Evolutionary conservation across 37 sponge, comb jelly and placozoan genomes (phyloP).

Genomic region (Beroe ovata): DNA sequence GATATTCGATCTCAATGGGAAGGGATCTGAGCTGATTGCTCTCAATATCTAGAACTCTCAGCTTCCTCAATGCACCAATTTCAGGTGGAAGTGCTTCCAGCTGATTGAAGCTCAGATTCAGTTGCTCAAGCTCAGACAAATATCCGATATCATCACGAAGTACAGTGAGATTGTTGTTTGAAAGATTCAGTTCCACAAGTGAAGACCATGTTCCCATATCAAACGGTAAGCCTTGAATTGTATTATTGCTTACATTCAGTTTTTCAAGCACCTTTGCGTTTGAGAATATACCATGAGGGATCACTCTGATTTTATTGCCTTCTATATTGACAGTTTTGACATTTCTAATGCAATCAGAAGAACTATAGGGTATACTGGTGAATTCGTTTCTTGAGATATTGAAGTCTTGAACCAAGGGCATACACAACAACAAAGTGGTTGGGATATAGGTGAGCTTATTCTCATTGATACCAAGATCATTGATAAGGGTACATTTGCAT

Average conservation of each 20-base stretch:
- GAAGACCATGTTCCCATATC: slow-evolving; percentile 21
- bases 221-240: slow-evolving; percentile 27
- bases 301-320: slow-evolving; percentile 52
- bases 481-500: neutral
- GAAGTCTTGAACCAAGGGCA: neutral
- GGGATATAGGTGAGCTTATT: slow-evolving; percentile 11
- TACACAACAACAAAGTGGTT: neutral
- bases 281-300: slow-evolving; percentile 48
- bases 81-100: slow-evolving; percentile 14
- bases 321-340: slow-evolving; percentile 19
- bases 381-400: slow-evolving; percentile 45
- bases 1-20: slow-evolving; percentile 39
- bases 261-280: slow-evolving; percentile 13
- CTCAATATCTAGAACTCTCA: slow-evolving; percentile 10
- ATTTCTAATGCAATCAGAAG: slow-evolving; percentile 31
- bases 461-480: slow-evolving; percentile 54
- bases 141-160: slow-evolving; percentile 34
- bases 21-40: slow-evolving; percentile 41
- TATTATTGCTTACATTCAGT: slow-evolving; percentile 22
- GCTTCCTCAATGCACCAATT: slow-evolving; percentile 37
- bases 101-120: slow-evolving; percentile 27
- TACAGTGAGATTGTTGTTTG: slow-evolving; percentile 24
- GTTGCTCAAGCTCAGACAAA: slow-evolving; percentile 39
- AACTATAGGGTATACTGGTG: slow-evolving; percentile 11
- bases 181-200: slow-evolving; percentile 42